Conservation (phyloP, 2,888 invertebrate species). For the Chalcis sispes region DNA sequence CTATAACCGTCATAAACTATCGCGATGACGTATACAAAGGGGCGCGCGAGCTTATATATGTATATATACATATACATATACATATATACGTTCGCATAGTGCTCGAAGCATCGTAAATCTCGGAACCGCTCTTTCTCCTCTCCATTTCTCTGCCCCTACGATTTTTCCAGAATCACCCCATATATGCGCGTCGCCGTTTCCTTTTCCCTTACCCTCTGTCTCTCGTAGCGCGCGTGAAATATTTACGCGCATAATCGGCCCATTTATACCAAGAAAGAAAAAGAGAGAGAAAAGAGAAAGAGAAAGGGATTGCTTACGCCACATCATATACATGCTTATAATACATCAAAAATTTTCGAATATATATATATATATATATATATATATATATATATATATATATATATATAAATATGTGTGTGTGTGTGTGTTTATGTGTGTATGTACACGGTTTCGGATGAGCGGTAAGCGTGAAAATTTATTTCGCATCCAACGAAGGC, state of each 20-base stretch:
- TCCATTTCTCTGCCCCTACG: neutral
- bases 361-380: too few species aligned
- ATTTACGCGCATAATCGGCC: conserved; percentile 70
- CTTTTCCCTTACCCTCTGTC: conserved; percentile 36
- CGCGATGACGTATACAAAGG: conserved; percentile 72
- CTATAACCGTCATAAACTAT: conserved; percentile 73
- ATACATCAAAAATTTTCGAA: too few species aligned
- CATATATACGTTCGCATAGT: conserved; percentile 58
- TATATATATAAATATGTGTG: conserved; percentile 49
- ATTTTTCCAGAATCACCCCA: conserved; percentile 49
- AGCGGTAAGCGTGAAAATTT: conserved; percentile 46
- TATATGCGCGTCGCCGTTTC: conserved; percentile 53
- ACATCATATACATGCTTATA: too few species aligned
- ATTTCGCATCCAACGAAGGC: neutral
- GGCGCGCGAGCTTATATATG: conserved; percentile 57
- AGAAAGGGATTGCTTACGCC: too few species aligned
- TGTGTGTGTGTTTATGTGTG: neutral
- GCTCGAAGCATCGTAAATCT: conserved; percentile 71
- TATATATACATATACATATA: conserved; percentile 60
- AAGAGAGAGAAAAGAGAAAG: too few species aligned
- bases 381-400: too few species aligned
- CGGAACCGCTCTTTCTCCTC: conserved; percentile 58
- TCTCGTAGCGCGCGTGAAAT: conserved; percentile 65
- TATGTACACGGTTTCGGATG: too few species aligned
- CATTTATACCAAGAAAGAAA: too few species aligned